Evolutionary conservation across 1,140 invertebrate species (phyloP).

Genomic region (Ceratina calcarata): DNA sequence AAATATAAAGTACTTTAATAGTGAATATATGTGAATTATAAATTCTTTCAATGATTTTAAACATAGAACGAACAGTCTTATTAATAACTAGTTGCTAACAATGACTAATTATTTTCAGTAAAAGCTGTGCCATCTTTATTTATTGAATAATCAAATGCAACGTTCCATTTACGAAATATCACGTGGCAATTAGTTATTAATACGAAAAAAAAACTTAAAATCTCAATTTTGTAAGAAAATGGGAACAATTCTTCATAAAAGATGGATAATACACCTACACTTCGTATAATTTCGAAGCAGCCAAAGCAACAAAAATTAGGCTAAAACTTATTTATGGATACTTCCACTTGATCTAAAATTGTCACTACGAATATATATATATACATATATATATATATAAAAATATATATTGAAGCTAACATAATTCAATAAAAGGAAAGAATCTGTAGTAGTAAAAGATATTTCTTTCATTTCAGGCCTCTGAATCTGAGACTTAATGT

Average conservation of each 20-base stretch:
- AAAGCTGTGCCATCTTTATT: conserved; percentile 50
- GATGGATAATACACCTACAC: conserved; percentile 58
- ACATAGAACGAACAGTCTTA: conserved; percentile 43
- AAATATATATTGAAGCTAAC: conserved; percentile 47
- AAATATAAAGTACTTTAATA: conserved; percentile 60
- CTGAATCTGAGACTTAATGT: conserved; percentile 77
- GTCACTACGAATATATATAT: conserved; percentile 50
- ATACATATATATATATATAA: no score
- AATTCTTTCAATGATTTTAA: conserved; percentile 46
- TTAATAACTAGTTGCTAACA: conserved; percentile 53
- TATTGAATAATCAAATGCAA: conserved; percentile 50
- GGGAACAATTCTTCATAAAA: conserved; percentile 54
- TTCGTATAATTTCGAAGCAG: conserved; percentile 53
- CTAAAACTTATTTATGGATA: conserved; percentile 53
- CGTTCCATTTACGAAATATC: conserved; percentile 49
- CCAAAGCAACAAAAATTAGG: conserved; percentile 58
- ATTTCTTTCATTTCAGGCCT: conserved; percentile 75
- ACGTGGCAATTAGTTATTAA: conserved; percentile 49
- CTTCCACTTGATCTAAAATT: conserved; percentile 52
- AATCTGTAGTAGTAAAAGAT: conserved; percentile 60
- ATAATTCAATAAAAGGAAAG: conserved; percentile 57
- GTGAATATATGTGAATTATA: conserved; percentile 35
- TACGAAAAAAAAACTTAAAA: conserved; percentile 49
- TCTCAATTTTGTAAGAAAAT: conserved; percentile 54
- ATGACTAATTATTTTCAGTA: conserved; percentile 50